Evolutionary conservation across 2,113 vertebrate genomes (phyloP).

Genomic region (Oxyruncus cristatus): DNA sequence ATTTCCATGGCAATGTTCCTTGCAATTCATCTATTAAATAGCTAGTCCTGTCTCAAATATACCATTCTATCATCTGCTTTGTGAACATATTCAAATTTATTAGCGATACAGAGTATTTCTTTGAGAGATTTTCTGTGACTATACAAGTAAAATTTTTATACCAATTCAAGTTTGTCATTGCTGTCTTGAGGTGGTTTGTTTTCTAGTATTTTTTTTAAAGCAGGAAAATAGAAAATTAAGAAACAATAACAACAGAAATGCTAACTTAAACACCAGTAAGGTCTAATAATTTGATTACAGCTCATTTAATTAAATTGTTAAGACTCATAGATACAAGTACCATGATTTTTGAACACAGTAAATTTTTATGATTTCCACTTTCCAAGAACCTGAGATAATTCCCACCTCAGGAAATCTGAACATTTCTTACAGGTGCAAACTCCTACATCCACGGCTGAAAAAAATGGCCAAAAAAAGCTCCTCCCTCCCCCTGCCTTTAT

Average conservation of each 20-base stretch:
- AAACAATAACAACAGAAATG: not conserved
- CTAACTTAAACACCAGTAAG: not conserved
- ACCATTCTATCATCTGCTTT: not conserved
- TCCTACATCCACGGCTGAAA: not conserved
- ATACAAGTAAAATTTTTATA: not conserved
- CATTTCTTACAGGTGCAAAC: not conserved
- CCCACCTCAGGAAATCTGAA: not conserved
- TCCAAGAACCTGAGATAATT: not conserved
- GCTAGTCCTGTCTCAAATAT: not conserved
- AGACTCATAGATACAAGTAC: not conserved
- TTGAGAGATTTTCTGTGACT: not conserved
- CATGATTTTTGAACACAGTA: not conserved
- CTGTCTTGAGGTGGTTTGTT: not conserved
- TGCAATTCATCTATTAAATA: not conserved
- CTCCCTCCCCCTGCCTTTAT: not conserved
- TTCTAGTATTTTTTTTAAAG: not conserved
- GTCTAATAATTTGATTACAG: not conserved
- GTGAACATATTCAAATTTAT: not conserved
- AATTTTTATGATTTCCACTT: not conserved
- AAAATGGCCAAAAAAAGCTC: not conserved
- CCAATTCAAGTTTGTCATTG: not conserved
- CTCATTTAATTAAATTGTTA: not conserved
- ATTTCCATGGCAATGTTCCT: constrained; percentile 41
- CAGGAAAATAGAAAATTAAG: not conserved
- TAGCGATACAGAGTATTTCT: not conserved